Evolutionary conservation across 2,888 invertebrate genomes (phyloP).

Genomic region (Carcina quercana): DNA sequence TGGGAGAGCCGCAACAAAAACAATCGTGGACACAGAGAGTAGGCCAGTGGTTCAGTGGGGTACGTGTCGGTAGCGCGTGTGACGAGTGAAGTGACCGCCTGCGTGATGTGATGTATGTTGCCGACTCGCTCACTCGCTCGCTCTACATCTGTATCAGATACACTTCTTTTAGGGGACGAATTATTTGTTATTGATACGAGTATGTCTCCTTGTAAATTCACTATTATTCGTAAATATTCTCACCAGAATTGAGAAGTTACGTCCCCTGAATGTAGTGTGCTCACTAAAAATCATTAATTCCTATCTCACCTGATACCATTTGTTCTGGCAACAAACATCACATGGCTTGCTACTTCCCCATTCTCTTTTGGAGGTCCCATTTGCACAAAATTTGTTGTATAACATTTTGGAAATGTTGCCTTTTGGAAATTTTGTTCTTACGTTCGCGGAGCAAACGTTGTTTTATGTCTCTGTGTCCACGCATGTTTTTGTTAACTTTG

Average conservation of each 20-base stretch:
- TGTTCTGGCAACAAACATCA: constrained; percentile 59
- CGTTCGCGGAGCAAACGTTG: constrained; percentile 25
- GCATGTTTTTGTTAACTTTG: constrained; percentile 57
- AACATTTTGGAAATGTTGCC: constrained; percentile 31
- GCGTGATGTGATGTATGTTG: constrained; percentile 58
- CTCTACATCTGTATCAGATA: no score
- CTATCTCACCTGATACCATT: no score
- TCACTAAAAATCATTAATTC: no score
- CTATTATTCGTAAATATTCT: no score
- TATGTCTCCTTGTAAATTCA: no score
- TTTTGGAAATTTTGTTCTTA: constrained; percentile 28
- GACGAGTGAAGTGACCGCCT: constrained; percentile 35
- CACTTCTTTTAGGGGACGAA: no score
- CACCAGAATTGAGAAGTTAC: no score
- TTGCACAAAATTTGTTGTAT: constrained; percentile 54
- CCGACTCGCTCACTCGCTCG: constrained; percentile 28
- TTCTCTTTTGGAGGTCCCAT: constrained; percentile 63
- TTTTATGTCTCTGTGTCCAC: constrained; percentile 68
- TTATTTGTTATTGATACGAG: no score
- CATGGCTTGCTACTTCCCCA: constrained; percentile 47
- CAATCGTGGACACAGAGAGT: constrained; percentile 82
- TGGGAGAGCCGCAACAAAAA: constrained; percentile 63
- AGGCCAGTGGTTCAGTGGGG: constrained; percentile 82
- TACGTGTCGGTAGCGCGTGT: constrained; percentile 75
- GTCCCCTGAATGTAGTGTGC: no score